Evolutionary conservation across 2,888 invertebrate species (phyloP), one percentile per base, ranked within the genome.

Genomic region (Cryptocephalus primarius): DNA sequence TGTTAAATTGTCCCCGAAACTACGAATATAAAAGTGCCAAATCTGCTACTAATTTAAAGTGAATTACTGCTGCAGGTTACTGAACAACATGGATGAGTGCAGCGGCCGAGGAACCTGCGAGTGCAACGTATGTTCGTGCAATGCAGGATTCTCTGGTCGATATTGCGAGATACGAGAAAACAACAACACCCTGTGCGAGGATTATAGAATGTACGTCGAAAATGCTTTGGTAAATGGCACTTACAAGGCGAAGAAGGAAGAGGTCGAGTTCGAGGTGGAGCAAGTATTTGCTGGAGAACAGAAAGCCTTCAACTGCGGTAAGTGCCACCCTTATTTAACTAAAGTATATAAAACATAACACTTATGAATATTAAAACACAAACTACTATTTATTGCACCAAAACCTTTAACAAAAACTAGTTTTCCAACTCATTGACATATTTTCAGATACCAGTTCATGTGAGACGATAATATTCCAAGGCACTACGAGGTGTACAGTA

Each of bases 21-120:
- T 22, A 22, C 22, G 3, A 22, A 6, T 6, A 6, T 6, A 22
- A 22, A 2, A 22, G 22, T 22, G 3, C 22, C 22, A 22, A 22
- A 22, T 22, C 22, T 22, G 22, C 22, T 22, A 42, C 48, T 9
- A 44, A 32, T 42, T 44, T 36, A 36, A 40, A 34, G 42, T 42
- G 34, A 2, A 13, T 32, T 14, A 32, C 31, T 33, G 11, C 40
- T 47, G n/a, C 44, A 22, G 22, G 22, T 22, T 22, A 22, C 22
- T 22, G 6, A 22, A 46, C 22, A 33, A 11, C 9, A 36, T 39
- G n/a, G 38, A 13, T n/a, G 62, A 79, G 6, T 89, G 88, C 63
- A 85, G 83, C 1, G 82, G 79, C 0, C 78, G 80, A 33, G 93
- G 93, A 1, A 71, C 72, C 2, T 93, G 93, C 63, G 74, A 75